Base-by-base conservation (phyloP, 1,140 invertebrate genomes). In the Neotoxoptera formosana region DNA sequence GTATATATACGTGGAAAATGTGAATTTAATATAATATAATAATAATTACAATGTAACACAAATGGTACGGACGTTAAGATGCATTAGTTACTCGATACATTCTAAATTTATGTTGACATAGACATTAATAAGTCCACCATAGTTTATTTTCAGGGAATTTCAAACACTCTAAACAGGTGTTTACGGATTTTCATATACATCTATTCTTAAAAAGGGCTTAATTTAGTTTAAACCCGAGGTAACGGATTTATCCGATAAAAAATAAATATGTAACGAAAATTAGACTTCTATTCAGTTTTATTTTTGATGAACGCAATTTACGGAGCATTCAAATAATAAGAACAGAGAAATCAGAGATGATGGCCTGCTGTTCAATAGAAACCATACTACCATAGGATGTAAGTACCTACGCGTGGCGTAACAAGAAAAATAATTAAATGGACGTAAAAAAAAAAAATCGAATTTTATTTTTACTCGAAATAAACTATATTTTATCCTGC, bases 1-100 rank as follows among this genome's bases (percentile, higher is more conserved):
- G n/a, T 87, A 87, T 81, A 48, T 87, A 87, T 81, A 76, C n/a
- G n/a, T n/a, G 60, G 6, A 76, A 76, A 76, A 76, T 76, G n/a
- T 76, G n/a, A 76, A 30, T 76, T 34, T n/a, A 76, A 34, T n/a
- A 76, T n/a, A 76, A 76, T 34, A 76, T 76, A 76, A 76, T 76
- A 76, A 41, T 41, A 41, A 76, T 76, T 76, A 20, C 60, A n/a
- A n/a, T n/a, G 60, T n/a, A n/a, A 14, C 60, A 76, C 11, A n/a
- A 76, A 76, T 76, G 1, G 60, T n/a, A 34, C n/a, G n/a, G 60
- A 76, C 30, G n/a, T 76, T 76, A 17, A 76, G 14, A 76, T 76
- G 60, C 30, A 76, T n/a, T 76, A 76, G n/a, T 76, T 34, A 76
- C 60, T 76, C n/a, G 60, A 76, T 76, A 76, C 30, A 76, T 76